Percentiles rank a stretch among this genome's conserved stretches.
phyloP scores from a whole-genome alignment of 2,113 vertebrate genomes.

The Malaclemys terrapin region DNA sequence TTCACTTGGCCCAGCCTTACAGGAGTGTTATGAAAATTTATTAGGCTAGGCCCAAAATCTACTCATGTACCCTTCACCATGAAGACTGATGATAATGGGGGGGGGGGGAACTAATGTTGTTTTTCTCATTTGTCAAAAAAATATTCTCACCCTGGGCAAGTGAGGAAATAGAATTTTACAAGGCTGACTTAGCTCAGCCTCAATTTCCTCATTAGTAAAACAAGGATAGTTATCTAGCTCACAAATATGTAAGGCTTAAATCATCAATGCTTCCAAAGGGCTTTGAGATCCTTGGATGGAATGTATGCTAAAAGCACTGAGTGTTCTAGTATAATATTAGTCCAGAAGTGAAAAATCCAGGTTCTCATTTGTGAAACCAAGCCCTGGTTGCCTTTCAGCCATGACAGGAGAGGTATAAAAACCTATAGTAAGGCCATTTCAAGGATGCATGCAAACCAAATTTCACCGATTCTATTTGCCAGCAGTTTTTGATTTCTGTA shows the following conservation, averaged over 20 bases:
- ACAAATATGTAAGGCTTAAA: not conserved
- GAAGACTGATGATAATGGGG: not conserved
- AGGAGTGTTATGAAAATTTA: slow-evolving; percentile 15
- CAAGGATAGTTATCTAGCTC: not conserved
- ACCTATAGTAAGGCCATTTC: not conserved
- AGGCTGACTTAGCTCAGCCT: not conserved
- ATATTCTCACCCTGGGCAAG: not conserved
- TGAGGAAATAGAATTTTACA: not conserved
- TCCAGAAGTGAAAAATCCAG: not conserved
- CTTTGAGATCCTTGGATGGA: not conserved
- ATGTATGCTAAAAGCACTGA: not conserved
- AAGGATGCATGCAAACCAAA: not conserved
- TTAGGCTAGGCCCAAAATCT: slow-evolving; percentile 18
- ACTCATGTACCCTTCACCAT: not conserved
- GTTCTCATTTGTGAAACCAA: not conserved
- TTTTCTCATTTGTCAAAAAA: not conserved
- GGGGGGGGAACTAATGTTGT: not conserved
- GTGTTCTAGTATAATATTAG: not conserved
- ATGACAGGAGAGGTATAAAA: not conserved
- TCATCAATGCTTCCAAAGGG: not conserved
- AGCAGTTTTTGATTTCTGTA: slow-evolving; percentile 33
- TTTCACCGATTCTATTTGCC: not conserved
- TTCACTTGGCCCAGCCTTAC: slow-evolving; percentile 30
- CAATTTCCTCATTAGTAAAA: not conserved
- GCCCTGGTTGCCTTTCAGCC: not conserved